Base-by-base conservation (phyloP, 2,113 vertebrate genomes). In the Rousettus leschenaultii region DNA sequence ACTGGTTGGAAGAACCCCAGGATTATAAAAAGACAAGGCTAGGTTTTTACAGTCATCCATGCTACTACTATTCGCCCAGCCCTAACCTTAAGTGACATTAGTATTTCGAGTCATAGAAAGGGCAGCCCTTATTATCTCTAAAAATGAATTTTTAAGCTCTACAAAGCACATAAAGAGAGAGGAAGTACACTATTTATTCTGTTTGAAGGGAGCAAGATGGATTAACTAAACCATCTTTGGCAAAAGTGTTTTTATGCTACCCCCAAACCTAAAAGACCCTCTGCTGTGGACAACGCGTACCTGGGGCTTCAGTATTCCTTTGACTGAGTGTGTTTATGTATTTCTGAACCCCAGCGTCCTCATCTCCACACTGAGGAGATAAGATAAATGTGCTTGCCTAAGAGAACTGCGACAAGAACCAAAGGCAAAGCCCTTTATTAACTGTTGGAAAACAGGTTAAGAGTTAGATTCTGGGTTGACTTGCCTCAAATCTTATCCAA, bases 211-310 rank as follows among this genome's bases (percentile, higher is more conserved):
- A 80, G 2, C 30, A 84, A 18, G 45, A 73, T 61, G 35, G 11
- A 88, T 91, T 90, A 88, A 35, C 19, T 61, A 74, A 70, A 53
- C 7, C 45, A 38, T 66, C 48, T 91, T 40, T 66, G 35, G 12
- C 12, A 96, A 96, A 90, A n/a, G 3, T 48, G 43, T 75, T 93
- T 87, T 88, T 65, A 61, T 61, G 35, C 92, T 79, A 79, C 14
- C 75, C 33, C n/a, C 26, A 86, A 94, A 83, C 33, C 9, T 83
- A 85, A 87, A 85, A 11, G 55, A 90, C 10, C 15, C 33, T 68
- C 9, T n/a, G 15, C 16, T 88, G 7, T 87, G 84, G n/a, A 87
- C 33, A 87, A 22, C 19, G 10, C 7, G 11, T 33, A n/a, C 10
- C 14, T 48, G 21, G 24, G 45, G 65, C 57, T 78, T 92, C 18